A percentile compares a stretch with the other conserved stretches of the same genome.
phyloP scores from a whole-genome alignment of 2,888 invertebrate species.

The Agonopterix heracliana region DNA sequence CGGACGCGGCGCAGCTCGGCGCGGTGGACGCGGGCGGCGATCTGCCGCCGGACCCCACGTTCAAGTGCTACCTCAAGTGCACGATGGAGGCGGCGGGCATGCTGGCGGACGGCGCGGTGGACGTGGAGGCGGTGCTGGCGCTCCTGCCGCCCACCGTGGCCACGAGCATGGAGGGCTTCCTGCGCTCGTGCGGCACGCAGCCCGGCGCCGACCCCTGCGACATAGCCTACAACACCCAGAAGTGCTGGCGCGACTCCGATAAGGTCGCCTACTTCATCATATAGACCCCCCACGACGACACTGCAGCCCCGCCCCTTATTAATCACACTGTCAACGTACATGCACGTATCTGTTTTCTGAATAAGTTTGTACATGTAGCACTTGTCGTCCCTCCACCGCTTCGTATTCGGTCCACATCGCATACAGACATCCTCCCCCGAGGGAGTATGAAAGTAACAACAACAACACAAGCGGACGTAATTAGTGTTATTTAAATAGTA shows the following conservation, averaged over 20 bases:
- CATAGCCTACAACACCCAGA: slow-evolving; percentile 55
- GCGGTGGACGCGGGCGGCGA: slow-evolving; percentile 49
- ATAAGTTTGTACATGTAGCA: no score
- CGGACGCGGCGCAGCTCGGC: slow-evolving; percentile 41
- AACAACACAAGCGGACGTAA: no score
- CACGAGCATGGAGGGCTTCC: slow-evolving; percentile 27
- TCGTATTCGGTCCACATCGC: no score
- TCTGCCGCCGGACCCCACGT: slow-evolving; percentile 40
- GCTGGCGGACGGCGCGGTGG: slow-evolving; percentile 51
- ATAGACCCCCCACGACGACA: slow-evolving; percentile 18
- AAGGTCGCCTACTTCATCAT: slow-evolving; percentile 54
- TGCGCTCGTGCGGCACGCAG: slow-evolving; percentile 50
- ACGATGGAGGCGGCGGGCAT: slow-evolving; percentile 66
- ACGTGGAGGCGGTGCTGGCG: slow-evolving; percentile 55
- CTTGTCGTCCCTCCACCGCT: no score
- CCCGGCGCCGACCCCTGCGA: slow-evolving; percentile 58
- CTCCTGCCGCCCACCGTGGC: slow-evolving; percentile 48
- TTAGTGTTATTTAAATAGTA: no score
- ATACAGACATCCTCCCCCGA: no score
- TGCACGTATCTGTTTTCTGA: no score
- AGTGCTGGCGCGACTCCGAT: slow-evolving; percentile 58
- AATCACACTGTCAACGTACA: no score
- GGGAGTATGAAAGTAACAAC: no score
- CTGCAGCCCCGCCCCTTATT: no score
- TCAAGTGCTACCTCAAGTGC: slow-evolving; percentile 66